These are phyloP conservation scores for Kryptopterus vitreolus DNA, from an alignment of 2,797 vertebrate genomes.

Conservation along the genomic window DNA sequence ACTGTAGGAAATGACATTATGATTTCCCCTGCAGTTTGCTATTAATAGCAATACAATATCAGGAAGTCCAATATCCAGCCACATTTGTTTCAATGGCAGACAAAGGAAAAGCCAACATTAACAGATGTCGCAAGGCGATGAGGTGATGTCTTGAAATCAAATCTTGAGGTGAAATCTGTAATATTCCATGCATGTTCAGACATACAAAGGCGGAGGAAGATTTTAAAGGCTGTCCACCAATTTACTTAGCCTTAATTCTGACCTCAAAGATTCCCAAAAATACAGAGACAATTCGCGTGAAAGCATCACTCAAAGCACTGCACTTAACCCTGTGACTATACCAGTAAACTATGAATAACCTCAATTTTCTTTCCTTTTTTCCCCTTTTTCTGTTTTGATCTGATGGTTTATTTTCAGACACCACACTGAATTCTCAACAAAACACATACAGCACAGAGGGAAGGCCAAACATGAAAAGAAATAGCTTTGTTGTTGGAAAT, in stretches of 20 bases:
- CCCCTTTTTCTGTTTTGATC: constrained; percentile 62
- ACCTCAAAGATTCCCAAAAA: constrained; percentile 9
- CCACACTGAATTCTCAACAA: constrained; percentile 43
- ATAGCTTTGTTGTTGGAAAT: constrained; percentile 56
- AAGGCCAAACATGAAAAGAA: constrained; percentile 57
- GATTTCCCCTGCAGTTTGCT: constrained; percentile 55
- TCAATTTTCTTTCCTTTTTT: constrained; percentile 51
- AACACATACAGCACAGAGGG: constrained; percentile 43
- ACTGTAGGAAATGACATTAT: constrained; percentile 52
- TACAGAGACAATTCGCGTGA: constrained; percentile 38
- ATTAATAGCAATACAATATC: constrained; percentile 65
- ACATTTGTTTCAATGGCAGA: constrained; percentile 43
- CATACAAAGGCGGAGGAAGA: neutral
- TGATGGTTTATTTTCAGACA: constrained; percentile 61
- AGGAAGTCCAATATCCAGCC: constrained; percentile 62
- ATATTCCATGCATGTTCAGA: neutral
- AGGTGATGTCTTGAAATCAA: neutral
- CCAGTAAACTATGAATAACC: constrained; percentile 72
- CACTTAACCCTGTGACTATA: constrained; percentile 43
- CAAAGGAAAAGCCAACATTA: constrained; percentile 17
- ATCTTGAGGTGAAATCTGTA: neutral
- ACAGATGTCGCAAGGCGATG: constrained; percentile 13
- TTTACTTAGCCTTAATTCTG: neutral
- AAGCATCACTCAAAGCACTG: constrained; percentile 19
- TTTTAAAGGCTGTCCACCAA: constrained; percentile 7